Percentiles rank a stretch among this genome's conserved stretches.
phyloP scores from a whole-genome alignment of 2,113 vertebrate species.

The Cynocephalus volans region DNA sequence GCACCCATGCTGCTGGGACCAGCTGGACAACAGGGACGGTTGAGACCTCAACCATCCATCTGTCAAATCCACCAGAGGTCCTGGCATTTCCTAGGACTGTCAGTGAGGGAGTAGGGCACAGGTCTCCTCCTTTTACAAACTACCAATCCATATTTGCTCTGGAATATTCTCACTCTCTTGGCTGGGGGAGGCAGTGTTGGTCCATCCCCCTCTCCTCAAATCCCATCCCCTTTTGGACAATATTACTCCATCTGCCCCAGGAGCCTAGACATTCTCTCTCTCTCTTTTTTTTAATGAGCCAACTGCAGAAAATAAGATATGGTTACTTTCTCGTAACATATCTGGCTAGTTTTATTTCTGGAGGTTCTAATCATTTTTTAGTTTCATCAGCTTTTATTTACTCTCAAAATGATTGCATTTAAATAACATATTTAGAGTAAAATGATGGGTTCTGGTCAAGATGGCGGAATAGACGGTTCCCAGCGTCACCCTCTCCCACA shows the following conservation, averaged over 20 bases:
- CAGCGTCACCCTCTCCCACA: too few relatives aligned
- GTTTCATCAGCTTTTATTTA: slow-evolving; percentile 31
- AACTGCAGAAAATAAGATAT: not conserved
- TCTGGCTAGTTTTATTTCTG: not conserved
- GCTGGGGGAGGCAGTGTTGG: not conserved
- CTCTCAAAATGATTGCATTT: not conserved
- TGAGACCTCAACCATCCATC: not conserved
- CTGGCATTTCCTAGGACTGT: not conserved
- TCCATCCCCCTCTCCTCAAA: not conserved
- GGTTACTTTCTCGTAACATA: not conserved
- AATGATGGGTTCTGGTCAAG: too few relatives aligned
- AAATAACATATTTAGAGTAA: not conserved
- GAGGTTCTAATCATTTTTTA: slow-evolving; percentile 27
- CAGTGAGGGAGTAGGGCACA: not conserved
- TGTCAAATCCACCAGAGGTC: not conserved
- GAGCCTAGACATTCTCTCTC: not conserved
- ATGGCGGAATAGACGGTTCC: too few relatives aligned
- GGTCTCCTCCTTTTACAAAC: not conserved
- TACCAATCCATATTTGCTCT: not conserved
- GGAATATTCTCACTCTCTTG: not conserved
- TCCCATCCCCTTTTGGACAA: not conserved
- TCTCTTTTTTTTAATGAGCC: not conserved
- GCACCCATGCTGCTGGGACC: not conserved
- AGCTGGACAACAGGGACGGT: too few relatives aligned
- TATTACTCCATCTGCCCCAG: not conserved